These are phyloP conservation scores for Leptoclinus maculatus DNA, from an alignment of 2,797 vertebrate genomes.

Conservation along the genomic window DNA sequence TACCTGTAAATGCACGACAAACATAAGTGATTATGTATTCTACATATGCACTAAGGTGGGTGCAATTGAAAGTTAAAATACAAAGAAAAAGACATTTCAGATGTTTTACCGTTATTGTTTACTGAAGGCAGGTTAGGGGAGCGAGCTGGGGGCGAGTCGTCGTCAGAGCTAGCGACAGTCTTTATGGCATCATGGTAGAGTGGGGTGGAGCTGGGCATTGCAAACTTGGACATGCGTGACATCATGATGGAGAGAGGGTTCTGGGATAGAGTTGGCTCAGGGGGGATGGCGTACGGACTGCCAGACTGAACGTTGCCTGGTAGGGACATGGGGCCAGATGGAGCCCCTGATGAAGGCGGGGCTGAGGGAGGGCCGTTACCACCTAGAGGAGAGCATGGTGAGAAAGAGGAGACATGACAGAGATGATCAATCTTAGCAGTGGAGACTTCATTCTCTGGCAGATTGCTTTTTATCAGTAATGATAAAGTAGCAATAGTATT, in stretches of 20 bases:
- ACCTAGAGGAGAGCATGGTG: constrained; percentile 78
- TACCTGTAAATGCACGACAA: constrained; percentile 83
- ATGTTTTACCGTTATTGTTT: constrained; percentile 92
- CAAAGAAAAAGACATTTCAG: not conserved
- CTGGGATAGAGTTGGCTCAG: constrained; percentile 98
- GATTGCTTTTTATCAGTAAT: not conserved
- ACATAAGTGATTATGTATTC: constrained; percentile 13
- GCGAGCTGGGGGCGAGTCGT: constrained; percentile 97
- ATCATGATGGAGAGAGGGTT: constrained; percentile 99
- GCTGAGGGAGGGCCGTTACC: constrained; percentile 92
- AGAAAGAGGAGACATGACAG: constrained; percentile 21
- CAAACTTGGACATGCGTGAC: constrained; percentile 99
- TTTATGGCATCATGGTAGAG: constrained; percentile 99
- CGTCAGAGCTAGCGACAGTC: constrained; percentile 98
- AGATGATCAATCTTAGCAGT: constrained; percentile 16
- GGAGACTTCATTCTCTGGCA: not conserved
- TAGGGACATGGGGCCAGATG: constrained; percentile 90
- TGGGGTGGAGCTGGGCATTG: constrained; percentile 99
- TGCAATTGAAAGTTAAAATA: constrained; percentile 8
- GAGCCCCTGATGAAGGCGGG: constrained; percentile 87
- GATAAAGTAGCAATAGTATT: not conserved
- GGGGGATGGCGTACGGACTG: constrained; percentile 95
- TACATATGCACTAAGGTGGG: not conserved
- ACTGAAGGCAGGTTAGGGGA: constrained; percentile 97
- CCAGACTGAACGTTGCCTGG: constrained; percentile 95